These are phyloP conservation scores for Agrochola lychnidis DNA, from an alignment of 2,888 invertebrate species.

Conservation along the genomic window DNA sequence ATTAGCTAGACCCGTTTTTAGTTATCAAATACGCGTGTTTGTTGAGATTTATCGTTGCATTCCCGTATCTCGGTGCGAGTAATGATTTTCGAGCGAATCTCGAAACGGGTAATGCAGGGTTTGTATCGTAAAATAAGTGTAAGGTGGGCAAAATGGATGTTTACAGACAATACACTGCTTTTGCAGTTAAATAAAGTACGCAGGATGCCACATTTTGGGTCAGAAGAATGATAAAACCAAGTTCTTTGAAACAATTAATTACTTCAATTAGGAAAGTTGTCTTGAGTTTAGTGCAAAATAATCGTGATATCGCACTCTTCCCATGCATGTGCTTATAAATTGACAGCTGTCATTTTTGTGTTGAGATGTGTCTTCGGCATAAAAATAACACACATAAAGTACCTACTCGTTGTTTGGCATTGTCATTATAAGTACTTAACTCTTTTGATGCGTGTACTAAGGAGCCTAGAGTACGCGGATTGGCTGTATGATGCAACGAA, in stretches of 20 bases:
- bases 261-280: background rate
- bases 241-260: background rate
- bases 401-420: background rate
- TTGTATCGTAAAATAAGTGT: constrained; percentile 43
- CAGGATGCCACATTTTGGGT: background rate
- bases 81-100: constrained; percentile 58
- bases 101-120: constrained; percentile 45
- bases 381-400: background rate
- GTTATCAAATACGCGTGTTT: constrained; percentile 74
- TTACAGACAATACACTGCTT: background rate
- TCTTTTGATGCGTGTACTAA: constrained; percentile 35
- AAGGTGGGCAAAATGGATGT: background rate
- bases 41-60: constrained; percentile 78
- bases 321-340: background rate
- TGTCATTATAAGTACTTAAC: too few species aligned
- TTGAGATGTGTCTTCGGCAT: background rate
- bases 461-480: background rate
- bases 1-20: constrained; percentile 75
- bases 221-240: background rate
- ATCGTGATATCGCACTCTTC: background rate
- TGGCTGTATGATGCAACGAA: constrained; percentile 55
- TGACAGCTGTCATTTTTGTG: too few species aligned
- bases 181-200: background rate
- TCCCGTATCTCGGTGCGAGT: constrained; percentile 51
- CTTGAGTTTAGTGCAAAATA: background rate